These are phyloP conservation scores for Melanostoma mellinum DNA, from an alignment of 2,888 invertebrate genomes.

Conservation along the genomic window DNA sequence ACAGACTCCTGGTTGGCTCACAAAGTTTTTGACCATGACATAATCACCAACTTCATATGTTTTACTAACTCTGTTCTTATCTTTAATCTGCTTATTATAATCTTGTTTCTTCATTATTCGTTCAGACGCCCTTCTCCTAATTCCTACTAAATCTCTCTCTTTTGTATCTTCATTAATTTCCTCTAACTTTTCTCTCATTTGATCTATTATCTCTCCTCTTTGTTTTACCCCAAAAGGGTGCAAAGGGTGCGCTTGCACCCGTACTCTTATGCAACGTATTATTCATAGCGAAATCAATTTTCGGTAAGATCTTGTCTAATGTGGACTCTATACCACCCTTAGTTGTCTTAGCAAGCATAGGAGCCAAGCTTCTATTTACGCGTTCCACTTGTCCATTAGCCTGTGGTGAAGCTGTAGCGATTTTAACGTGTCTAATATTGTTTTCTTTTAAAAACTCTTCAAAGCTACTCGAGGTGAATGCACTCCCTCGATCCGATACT, in stretches of 20 bases:
- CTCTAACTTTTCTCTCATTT: constrained; percentile 25
- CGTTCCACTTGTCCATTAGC: constrained; percentile 33
- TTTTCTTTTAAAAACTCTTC: constrained; percentile 25
- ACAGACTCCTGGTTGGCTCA: too few relatives aligned
- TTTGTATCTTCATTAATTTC: constrained; percentile 6
- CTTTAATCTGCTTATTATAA: constrained; percentile 32
- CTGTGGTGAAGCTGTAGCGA: constrained; percentile 26
- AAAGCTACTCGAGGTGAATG: constrained; percentile 21
- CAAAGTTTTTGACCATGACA: too few relatives aligned
- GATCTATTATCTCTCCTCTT: constrained; percentile 27
- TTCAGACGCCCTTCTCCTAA: constrained; percentile 17
- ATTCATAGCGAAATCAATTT: constrained; percentile 28
- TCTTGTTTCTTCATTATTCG: constrained; percentile 26
- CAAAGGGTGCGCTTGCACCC: constrained; percentile 7
- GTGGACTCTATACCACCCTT: constrained; percentile 17
- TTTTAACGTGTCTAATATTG: constrained; percentile 26
- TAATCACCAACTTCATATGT: too few relatives aligned
- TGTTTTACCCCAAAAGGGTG: constrained; percentile 31
- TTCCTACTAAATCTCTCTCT: constrained; percentile 24
- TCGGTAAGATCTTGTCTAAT: constrained; percentile 13
- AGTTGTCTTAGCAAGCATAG: neutral
- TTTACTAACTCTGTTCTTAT: constrained; percentile 8
- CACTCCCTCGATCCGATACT: constrained; percentile 32
- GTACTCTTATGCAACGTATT: constrained; percentile 32
- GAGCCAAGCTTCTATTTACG: constrained; percentile 30